These are phyloP conservation scores for Anoplolepis gracilipes DNA, from an alignment of 1,140 invertebrate genomes.

Conservation along the genomic window DNA sequence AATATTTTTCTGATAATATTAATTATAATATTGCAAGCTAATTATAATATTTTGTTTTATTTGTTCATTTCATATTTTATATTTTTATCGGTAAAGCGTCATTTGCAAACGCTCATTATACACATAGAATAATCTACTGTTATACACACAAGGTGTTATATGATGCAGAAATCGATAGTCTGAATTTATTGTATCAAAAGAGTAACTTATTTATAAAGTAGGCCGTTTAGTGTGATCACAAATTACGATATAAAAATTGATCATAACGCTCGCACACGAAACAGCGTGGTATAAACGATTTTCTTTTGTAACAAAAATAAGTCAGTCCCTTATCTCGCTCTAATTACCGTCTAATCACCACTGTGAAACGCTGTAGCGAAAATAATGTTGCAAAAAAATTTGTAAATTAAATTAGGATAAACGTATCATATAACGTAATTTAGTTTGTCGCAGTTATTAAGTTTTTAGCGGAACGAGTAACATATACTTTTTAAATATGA, in stretches of 20 bases:
- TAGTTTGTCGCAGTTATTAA: not conserved
- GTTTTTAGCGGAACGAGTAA: not conserved
- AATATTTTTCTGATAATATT: slow-evolving; percentile 26
- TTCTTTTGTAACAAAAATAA: slow-evolving; percentile 5
- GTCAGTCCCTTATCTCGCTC: slow-evolving; percentile 14
- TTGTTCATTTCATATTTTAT: not conserved
- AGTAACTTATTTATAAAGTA: slow-evolving; percentile 19
- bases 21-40: slow-evolving; percentile 1
- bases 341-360: not conserved
- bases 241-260: slow-evolving; percentile 44
- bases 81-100: not conserved
- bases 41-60: not conserved
- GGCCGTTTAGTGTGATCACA: slow-evolving; percentile 21
- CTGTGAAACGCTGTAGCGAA: not conserved
- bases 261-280: not conserved
- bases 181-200: slow-evolving; percentile 32
- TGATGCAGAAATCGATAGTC: slow-evolving; percentile 37
- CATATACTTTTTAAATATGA: not conserved
- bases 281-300: not conserved
- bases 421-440: not conserved
- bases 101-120: slow-evolving; percentile 10
- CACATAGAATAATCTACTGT: not conserved
- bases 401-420: not conserved
- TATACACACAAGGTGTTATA: slow-evolving; percentile 1
- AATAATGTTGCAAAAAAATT: not conserved